Conservation (phyloP, 2,888 invertebrate species). For the Leuctra nigra region DNA sequence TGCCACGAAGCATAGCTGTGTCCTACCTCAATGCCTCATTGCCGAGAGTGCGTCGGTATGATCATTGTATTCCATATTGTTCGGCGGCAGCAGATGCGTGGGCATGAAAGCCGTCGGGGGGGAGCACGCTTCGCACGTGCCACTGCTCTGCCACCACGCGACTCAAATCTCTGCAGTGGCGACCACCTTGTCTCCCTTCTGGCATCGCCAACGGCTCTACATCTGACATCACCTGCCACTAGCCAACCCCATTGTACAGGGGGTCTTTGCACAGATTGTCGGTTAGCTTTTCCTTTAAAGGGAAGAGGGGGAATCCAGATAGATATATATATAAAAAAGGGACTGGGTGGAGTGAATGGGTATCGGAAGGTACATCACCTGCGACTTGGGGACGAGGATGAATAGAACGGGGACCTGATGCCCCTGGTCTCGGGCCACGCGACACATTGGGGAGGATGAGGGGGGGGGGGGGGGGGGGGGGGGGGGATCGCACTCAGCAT, state of each 20-base stretch:
- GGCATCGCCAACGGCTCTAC: constrained; percentile 22
- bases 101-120: constrained; percentile 12
- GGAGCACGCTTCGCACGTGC: constrained; percentile 13
- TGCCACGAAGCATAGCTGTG: too few relatives aligned
- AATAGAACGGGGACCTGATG: constrained; percentile 13
- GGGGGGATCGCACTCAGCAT: constrained; percentile 16
- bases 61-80: too few relatives aligned
- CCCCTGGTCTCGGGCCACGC: constrained; percentile 9
- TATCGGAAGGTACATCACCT: constrained; percentile 9
- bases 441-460: background rate
- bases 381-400: constrained; percentile 6
- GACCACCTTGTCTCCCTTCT: constrained; percentile 1
- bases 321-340: background rate
- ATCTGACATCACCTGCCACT: constrained; percentile 22
- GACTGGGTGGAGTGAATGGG: constrained; percentile 4
- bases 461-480: constrained; percentile 2
- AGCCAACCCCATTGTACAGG: constrained; percentile 12
- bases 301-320: constrained; percentile 15
- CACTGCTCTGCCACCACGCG: constrained; percentile 4
- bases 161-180: constrained; percentile 17
- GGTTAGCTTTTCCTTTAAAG: constrained; percentile 23
- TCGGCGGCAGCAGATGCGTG: constrained; percentile 23
- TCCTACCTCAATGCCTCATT: too few relatives aligned
- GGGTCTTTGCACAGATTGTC: constrained; percentile 25
- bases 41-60: constrained; percentile 9